Evolutionary conservation across 2,113 vertebrate genomes (phyloP).

Genomic region (Acanthochromis polyacanthus): DNA sequence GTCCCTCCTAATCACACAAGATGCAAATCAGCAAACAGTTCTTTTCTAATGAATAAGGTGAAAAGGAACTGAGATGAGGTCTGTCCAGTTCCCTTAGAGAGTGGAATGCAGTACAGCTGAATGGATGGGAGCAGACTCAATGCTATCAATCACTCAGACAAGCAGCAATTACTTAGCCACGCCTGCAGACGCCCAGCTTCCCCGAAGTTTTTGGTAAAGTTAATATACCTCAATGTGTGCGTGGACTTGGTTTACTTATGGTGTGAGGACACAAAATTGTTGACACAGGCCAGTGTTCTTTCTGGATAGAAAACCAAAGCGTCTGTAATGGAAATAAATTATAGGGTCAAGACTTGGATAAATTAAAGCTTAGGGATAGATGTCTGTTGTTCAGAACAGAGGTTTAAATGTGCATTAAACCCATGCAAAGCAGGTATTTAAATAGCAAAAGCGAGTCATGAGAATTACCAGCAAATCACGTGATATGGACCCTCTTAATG

Average conservation of each 20-base stretch:
- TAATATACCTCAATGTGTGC: background rate
- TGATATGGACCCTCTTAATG: background rate
- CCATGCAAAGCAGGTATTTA: background rate
- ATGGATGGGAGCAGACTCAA: constrained; percentile 8
- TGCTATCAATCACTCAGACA: constrained; percentile 42
- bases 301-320: too few species aligned
- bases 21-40: background rate
- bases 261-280: too few species aligned
- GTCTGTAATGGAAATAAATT: too few species aligned
- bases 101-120: constrained; percentile 6
- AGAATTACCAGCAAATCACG: background rate
- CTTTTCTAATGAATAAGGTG: background rate
- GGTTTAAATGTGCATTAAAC: too few species aligned
- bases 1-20: background rate
- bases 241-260: background rate
- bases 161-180: constrained; percentile 13
- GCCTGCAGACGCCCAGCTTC: background rate
- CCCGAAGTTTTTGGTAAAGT: constrained; percentile 7
- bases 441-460: background rate
- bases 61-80: background rate
- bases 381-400: too few species aligned
- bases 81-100: constrained; percentile 1
- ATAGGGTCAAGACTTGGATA: too few species aligned
- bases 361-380: too few species aligned
- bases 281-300: too few species aligned